Percentiles rank a stretch among this genome's conserved stretches.
Evolutionary conservation across 2,888 invertebrate species (phyloP).

Genomic region (Xestoiulus laeticollis): DNA sequence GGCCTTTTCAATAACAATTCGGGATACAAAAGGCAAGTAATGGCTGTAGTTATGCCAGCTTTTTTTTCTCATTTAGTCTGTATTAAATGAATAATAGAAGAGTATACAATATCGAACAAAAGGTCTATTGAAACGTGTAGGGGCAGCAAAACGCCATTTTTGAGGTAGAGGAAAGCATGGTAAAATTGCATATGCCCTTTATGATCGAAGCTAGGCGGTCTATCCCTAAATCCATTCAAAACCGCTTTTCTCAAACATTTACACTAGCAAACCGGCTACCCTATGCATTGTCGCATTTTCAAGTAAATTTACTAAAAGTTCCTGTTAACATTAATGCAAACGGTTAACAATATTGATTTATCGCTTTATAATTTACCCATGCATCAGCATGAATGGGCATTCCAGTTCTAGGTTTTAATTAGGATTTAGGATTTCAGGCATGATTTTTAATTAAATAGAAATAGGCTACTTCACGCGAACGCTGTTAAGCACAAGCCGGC

Average conservation of each 20-base stretch:
- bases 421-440: too few species aligned
- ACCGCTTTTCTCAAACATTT: background rate
- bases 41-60: conserved; percentile 12
- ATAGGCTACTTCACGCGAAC: too few species aligned
- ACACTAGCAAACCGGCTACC: background rate
- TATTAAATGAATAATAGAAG: background rate
- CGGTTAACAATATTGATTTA: background rate
- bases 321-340: background rate
- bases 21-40: background rate
- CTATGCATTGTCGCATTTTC: background rate
- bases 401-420: too few species aligned
- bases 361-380: background rate
- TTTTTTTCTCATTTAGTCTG: conserved; percentile 23
- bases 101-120: background rate
- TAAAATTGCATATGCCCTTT: background rate
- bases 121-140: background rate
- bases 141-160: conserved; percentile 12
- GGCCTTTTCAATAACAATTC: conserved; percentile 9
- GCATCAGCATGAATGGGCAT: too few species aligned
- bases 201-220: background rate
- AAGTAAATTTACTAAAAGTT: background rate
- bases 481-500: too few species aligned
- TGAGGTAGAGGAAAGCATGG: conserved; percentile 12
- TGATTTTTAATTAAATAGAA: too few species aligned
- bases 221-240: background rate